These are phyloP conservation scores for Sinelater perroti DNA, from an alignment of 2,888 invertebrate species.

Conservation along the genomic window DNA sequence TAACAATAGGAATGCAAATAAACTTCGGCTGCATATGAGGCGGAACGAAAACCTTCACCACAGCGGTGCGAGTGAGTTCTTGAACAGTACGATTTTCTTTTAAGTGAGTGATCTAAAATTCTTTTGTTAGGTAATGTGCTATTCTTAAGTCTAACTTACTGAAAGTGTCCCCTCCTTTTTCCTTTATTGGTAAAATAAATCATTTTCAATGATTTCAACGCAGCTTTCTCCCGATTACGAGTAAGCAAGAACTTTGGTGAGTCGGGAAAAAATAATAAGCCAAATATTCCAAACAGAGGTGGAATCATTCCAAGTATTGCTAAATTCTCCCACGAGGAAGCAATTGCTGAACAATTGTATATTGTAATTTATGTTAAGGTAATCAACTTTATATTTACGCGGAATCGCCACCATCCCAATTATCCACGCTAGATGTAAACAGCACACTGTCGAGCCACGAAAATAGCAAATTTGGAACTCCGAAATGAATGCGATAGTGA, in stretches of 20 bases:
- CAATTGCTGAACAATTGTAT: constrained; percentile 3
- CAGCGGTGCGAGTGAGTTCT: neutral
- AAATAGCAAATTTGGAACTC: constrained; percentile 15
- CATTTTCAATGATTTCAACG: constrained; percentile 4
- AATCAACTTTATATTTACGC: constrained; percentile 1
- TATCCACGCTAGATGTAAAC: constrained; percentile 16
- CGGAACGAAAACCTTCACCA: constrained; percentile 5
- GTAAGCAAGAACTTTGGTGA: constrained; percentile 20
- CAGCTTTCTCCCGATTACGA: constrained; percentile 9
- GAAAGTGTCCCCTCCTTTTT: neutral
- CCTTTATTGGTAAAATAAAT: constrained; percentile 17
- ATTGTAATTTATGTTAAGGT: neutral
- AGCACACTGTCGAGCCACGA: constrained; percentile 20
- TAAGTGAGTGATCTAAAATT: constrained; percentile 13
- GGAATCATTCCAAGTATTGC: neutral
- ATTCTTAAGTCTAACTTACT: too few relatives aligned
- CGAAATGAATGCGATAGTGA: constrained; percentile 9
- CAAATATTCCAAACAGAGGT: constrained; percentile 3
- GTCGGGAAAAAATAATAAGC: constrained; percentile 13
- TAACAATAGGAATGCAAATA: constrained; percentile 11
- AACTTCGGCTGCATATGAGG: constrained; percentile 5
- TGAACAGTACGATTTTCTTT: constrained; percentile 12
- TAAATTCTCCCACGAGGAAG: constrained; percentile 1
- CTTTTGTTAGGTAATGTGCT: neutral
- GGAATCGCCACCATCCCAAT: constrained; percentile 14